Percentiles rank a stretch among this genome's conserved stretches.
Conservation (phyloP, 2,113 vertebrate species). For the Saccopteryx bilineata region DNA sequence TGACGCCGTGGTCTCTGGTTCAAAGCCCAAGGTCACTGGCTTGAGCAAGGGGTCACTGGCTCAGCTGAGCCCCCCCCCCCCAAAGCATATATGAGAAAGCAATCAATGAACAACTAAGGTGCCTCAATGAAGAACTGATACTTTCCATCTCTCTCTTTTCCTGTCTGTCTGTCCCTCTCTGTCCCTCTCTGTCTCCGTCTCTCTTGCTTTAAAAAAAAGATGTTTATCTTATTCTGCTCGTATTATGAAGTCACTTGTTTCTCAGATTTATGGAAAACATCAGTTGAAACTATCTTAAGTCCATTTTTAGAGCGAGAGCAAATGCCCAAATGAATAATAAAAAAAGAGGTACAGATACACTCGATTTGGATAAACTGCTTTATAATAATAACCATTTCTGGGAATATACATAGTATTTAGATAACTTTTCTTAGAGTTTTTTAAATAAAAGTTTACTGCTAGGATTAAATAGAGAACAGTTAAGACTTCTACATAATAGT, state of each 20-base stretch:
- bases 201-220: too few relatives aligned
- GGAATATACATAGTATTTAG: neutral
- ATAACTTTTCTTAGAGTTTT: constrained; percentile 36
- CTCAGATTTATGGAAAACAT: neutral
- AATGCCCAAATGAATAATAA: neutral
- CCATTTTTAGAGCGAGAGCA: neutral
- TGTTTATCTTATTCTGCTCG: neutral
- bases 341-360: neutral
- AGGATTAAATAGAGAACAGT: neutral
- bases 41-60: too few relatives aligned
- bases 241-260: neutral
- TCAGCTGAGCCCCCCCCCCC: too few relatives aligned
- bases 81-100: too few relatives aligned
- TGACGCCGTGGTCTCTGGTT: too few relatives aligned
- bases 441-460: neutral
- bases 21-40: too few relatives aligned
- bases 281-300: neutral
- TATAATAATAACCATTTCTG: constrained; percentile 21
- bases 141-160: too few relatives aligned
- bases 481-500: neutral
- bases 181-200: too few relatives aligned
- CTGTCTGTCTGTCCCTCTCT: too few relatives aligned
- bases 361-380: neutral
- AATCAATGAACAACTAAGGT: too few relatives aligned
- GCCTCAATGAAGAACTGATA: too few relatives aligned